Conservation (phyloP, 2,113 vertebrate species). For the Aegotheles bennettii region DNA sequence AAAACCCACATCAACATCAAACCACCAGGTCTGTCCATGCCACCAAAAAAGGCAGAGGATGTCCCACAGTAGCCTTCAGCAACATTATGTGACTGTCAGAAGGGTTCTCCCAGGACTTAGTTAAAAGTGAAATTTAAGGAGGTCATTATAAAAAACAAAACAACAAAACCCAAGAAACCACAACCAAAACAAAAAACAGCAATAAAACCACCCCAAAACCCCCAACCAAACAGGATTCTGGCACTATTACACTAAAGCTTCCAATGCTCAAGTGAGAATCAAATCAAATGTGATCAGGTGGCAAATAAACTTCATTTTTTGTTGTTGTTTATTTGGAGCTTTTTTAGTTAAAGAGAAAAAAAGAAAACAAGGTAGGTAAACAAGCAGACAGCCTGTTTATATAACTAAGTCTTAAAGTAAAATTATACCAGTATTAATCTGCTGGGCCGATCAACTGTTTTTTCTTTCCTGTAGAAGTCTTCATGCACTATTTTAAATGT, state of each 20-base stretch:
- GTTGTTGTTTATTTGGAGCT: too few species aligned
- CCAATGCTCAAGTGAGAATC: background rate
- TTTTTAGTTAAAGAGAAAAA: background rate
- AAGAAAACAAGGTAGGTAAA: background rate
- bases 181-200: background rate
- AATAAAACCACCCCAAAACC: background rate
- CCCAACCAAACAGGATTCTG: background rate
- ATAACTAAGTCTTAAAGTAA: background rate
- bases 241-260: background rate
- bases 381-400: background rate
- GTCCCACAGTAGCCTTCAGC: background rate
- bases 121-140: background rate
- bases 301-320: background rate
- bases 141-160: background rate
- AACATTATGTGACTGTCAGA: background rate
- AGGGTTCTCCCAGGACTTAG: background rate
- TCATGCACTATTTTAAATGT: background rate
- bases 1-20: background rate
- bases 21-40: background rate
- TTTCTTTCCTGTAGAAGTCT: background rate
- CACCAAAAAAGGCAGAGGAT: background rate
- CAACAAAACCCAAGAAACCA: background rate
- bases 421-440: background rate
- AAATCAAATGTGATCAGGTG: background rate
- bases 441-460: background rate